A percentile compares a stretch with the other conserved stretches of the same genome.
Evolutionary conservation across 2,113 vertebrate genomes (phyloP).

Genomic region (Eonycteris spelaea): DNA sequence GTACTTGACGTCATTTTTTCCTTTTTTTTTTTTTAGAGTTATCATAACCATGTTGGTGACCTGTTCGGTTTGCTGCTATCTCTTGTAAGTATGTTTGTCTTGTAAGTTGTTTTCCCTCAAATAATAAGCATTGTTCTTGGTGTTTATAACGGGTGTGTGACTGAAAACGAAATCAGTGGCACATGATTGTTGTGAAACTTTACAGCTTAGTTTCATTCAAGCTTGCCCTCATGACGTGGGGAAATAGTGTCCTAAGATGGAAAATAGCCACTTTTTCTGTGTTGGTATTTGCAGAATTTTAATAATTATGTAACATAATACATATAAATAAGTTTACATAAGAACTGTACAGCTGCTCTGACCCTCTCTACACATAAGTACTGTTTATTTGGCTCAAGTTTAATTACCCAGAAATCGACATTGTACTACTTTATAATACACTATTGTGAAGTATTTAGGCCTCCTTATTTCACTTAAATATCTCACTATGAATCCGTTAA

Average conservation of each 20-base stretch:
- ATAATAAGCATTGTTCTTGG: background rate
- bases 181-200: background rate
- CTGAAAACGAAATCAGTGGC: background rate
- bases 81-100: conserved; percentile 93
- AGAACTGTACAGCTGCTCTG: background rate
- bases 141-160: background rate
- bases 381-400: background rate
- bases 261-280: background rate
- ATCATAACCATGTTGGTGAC: conserved; percentile 97
- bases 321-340: background rate
- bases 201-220: background rate
- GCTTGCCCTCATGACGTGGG: background rate
- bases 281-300: background rate
- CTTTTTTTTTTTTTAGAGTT: conserved; percentile 84
- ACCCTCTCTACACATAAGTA: background rate
- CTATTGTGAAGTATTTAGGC: background rate
- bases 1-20: background rate
- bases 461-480: background rate
- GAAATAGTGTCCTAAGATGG: background rate
- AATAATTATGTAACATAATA: background rate
- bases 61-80: conserved; percentile 96
- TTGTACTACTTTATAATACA: background rate
- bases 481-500: background rate
- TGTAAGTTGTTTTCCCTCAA: conserved; percentile 20
- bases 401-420: background rate